phyloP scores from a whole-genome alignment of 2,113 vertebrate species.

The Cyanoderma ruficeps region DNA sequence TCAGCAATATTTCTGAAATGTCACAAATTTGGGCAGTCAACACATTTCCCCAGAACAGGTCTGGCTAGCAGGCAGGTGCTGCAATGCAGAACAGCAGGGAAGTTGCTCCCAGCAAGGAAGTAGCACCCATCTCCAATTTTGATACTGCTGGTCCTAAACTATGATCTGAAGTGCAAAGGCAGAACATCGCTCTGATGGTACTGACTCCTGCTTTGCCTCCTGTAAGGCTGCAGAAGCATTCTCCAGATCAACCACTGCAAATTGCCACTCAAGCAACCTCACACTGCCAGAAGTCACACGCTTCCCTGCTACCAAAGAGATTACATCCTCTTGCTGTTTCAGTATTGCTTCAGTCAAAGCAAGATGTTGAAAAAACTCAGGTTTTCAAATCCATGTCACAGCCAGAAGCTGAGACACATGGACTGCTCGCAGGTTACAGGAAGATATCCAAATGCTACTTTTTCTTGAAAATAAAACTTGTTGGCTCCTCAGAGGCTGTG shows the following conservation, averaged over 20 bases:
- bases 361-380: background rate
- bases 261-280: background rate
- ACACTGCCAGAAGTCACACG: background rate
- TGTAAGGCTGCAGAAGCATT: background rate
- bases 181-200: background rate
- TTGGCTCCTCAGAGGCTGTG: background rate
- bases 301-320: fast-evolving
- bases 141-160: background rate
- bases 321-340: background rate
- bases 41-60: background rate
- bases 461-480: background rate
- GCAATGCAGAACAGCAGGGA: background rate
- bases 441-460: background rate
- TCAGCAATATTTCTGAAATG: background rate
- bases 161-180: background rate
- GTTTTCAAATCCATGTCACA: background rate
- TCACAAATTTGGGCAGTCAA: background rate
- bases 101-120: background rate
- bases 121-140: fast-evolving
- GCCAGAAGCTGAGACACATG: background rate
- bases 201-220: background rate
- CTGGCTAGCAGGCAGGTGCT: background rate
- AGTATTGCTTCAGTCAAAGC: background rate
- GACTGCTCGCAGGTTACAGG: background rate
- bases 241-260: background rate